Evolutionary conservation across 92 coral and sea anemone species (phyloP).

Genomic region (Muricea muricata): DNA sequence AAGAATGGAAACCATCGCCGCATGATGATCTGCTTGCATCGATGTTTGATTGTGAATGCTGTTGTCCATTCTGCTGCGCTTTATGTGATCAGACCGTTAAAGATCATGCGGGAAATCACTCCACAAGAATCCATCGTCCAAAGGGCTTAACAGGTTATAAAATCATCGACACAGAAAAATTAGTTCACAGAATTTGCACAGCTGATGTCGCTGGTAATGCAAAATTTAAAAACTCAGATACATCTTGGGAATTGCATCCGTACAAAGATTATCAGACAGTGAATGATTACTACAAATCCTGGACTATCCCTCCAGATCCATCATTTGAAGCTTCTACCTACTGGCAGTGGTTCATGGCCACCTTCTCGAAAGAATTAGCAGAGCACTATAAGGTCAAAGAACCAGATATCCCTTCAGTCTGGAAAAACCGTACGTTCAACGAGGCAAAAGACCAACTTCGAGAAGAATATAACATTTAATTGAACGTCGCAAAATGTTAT

Average conservation of each 20-base stretch:
- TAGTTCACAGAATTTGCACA: neutral
- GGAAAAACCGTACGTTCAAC: neutral
- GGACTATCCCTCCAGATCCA: conserved; percentile 7
- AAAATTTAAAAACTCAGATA: neutral
- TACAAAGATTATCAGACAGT: conserved; percentile 27
- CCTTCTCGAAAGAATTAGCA: conserved; percentile 3
- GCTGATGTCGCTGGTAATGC: neutral
- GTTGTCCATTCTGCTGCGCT: conserved; percentile 24
- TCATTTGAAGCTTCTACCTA: conserved; percentile 9
- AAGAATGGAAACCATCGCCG: neutral
- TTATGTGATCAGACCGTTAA: conserved; percentile 2
- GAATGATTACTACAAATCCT: conserved; percentile 31
- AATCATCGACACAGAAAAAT: neutral
- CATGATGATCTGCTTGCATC: neutral
- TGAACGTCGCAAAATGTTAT: neutral
- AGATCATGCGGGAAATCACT: neutral
- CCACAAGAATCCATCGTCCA: conserved; percentile 23
- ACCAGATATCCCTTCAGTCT: neutral
- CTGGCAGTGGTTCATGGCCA: conserved; percentile 38
- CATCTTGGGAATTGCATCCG: neutral
- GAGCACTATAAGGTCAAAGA: neutral
- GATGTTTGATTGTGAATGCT: conserved; percentile 15
- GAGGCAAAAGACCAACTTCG: conserved; percentile 15
- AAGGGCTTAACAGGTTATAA: neutral
- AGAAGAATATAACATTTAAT: neutral